phyloP scores from a whole-genome alignment of 1,140 invertebrate species.

The Orchesella cincta region DNA sequence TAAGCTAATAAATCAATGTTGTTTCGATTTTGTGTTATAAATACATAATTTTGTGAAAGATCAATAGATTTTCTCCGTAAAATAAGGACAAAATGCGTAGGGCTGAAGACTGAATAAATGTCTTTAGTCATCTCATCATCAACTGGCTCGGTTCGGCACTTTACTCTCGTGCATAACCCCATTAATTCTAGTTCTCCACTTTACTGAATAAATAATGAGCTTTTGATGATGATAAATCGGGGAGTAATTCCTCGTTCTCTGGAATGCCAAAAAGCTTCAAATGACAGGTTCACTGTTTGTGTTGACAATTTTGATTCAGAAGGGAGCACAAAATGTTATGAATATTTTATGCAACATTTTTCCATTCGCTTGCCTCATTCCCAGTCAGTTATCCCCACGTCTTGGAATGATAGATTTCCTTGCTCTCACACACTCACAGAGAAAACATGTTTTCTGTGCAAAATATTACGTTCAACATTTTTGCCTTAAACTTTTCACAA shows the following conservation, averaged over 20 bases:
- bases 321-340: neutral
- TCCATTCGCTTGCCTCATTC: neutral
- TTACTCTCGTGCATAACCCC: neutral
- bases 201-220: slow-evolving; percentile 24
- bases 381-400: too few relatives aligned
- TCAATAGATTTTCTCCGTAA: neutral
- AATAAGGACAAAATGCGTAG: neutral
- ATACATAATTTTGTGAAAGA: neutral
- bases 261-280: neutral
- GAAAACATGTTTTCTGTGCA: too few relatives aligned
- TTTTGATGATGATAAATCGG: slow-evolving; percentile 23
- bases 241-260: neutral
- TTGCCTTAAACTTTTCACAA: too few relatives aligned
- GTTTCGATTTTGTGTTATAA: neutral
- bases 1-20: too few relatives aligned
- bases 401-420: too few relatives aligned
- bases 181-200: slow-evolving; percentile 14
- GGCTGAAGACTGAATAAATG: too few relatives aligned
- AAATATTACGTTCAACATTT: too few relatives aligned
- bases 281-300: slow-evolving; percentile 4
- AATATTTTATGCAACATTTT: neutral
- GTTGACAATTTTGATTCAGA: slow-evolving; percentile 15
- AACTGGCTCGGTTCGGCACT: too few relatives aligned
- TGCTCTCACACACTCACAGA: too few relatives aligned
- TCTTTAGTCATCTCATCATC: too few relatives aligned